phyloP scores from a whole-genome alignment of 2,797 vertebrate species.

The Peromyscus attwateri region DNA sequence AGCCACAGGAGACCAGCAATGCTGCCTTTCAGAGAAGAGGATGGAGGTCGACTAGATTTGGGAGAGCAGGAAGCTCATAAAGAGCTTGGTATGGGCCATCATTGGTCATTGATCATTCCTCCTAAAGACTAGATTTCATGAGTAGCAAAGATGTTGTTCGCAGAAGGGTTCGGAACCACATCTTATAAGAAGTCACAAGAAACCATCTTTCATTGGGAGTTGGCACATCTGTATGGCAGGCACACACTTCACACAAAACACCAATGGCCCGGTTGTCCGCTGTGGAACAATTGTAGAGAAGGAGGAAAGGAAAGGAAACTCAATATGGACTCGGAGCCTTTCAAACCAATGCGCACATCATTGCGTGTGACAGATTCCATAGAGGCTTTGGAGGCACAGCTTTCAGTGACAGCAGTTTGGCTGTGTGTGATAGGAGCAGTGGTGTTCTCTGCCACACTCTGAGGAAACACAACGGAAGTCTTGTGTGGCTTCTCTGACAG shows the following conservation, averaged over 20 bases:
- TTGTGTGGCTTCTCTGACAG: background rate
- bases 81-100: background rate
- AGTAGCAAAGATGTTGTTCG: background rate
- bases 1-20: background rate
- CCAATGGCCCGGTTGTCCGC: slow-evolving; percentile 99
- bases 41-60: background rate
- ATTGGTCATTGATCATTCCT: background rate
- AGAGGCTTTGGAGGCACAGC: background rate
- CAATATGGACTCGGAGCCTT: slow-evolving; percentile 99
- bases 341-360: slow-evolving; percentile 99
- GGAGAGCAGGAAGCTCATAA: background rate
- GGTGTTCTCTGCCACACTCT: background rate
- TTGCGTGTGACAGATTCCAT: slow-evolving; percentile 93
- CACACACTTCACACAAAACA: slow-evolving; percentile 45
- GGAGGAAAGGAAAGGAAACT: slow-evolving; percentile 99
- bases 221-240: background rate
- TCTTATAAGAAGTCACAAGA: background rate
- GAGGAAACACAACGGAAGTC: background rate
- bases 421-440: background rate
- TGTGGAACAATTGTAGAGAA: slow-evolving; percentile 99
- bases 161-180: background rate
- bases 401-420: background rate
- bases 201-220: background rate
- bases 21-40: background rate
- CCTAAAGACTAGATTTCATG: too few species aligned